Base-by-base conservation (phyloP, 30 jellyfish, hydroid and myxozoan genomes). In the Hydra vulgaris region DNA sequence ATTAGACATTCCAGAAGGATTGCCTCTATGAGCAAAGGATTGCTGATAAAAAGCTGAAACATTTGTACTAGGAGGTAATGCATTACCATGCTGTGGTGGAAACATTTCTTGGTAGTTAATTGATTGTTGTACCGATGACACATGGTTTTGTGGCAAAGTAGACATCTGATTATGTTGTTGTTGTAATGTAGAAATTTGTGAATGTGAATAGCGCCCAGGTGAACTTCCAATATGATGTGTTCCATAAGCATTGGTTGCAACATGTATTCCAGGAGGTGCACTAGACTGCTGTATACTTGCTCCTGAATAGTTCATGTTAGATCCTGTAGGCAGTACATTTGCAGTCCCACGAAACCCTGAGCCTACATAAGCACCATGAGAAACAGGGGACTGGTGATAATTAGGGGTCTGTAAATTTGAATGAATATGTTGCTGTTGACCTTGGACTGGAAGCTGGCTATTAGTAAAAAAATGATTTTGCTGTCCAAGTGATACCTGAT, bases 181-280 rank as follows among this genome's bases (percentile, higher is more conserved):
- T 7, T 68, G 75, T 16, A 68, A 68, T 3, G 75, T 3, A 68
- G 75, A 68, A 20, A 68, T 68, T 68, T 68, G 75, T 3, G 61
- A 40, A 23, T 68, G 75, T 1, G 75, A 68, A 68, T 3, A 68
- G 16, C 7, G 8, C 27, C 25, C 27, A 3, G 75, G 25, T 23
- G 75, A 68, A 23, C 26, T 23, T 68, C 75, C 75, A 20, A 15
- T 15, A 23, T 68, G 75, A 16, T 68, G 75, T 1, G 75, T 23
- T 4, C 15, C 25, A 68, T 68, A 15, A 15, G 15, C 27, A 23
- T 23, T 68, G 75, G 15, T 68, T 23, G 27, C 75, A 3, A 20
- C 75, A n/a, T 68, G 75, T 1, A 68, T 7, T n/a, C 75, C 75
- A n/a, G 75, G 75, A n/a, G 75, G 75, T 68, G 15, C 75, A 68